These are phyloP conservation scores for Pogonomyrmex barbatus DNA, from an alignment of 1,140 invertebrate species.

Conservation along the genomic window DNA sequence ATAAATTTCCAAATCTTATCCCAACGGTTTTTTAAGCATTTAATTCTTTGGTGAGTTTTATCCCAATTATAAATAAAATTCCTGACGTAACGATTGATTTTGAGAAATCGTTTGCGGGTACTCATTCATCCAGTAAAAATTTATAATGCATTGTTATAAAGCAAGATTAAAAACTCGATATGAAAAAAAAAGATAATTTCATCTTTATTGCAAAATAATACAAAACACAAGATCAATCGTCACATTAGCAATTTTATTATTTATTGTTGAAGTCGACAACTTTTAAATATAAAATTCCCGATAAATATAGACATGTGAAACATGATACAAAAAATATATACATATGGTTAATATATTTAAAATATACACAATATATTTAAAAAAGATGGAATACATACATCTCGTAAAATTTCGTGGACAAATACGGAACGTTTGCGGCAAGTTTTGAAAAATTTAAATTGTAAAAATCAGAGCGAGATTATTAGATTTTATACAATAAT, in stretches of 20 bases:
- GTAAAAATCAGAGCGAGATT: neutral
- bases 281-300: neutral
- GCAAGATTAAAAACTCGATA: no score
- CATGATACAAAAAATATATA: neutral
- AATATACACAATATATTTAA: neutral
- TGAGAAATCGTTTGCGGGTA: conserved; percentile 12
- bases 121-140: conserved; percentile 9
- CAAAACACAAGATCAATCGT: no score
- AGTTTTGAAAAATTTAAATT: neutral
- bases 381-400: conserved; percentile 1
- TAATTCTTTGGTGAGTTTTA: conserved; percentile 19
- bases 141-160: neutral
- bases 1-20: neutral
- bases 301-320: conserved; percentile 2
- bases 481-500: neutral
- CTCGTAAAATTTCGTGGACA: neutral
- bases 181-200: no score
- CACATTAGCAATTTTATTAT: no score
- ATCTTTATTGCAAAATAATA: no score
- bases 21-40: neutral
- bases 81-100: neutral
- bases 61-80: conserved; percentile 29
- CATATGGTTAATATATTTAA: neutral
- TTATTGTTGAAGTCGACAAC: no score
- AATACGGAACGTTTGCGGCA: conserved; percentile 11